Percentiles rank a stretch among this genome's conserved stretches.
These are phyloP conservation scores for Oplegnathus fasciatus DNA, from an alignment of 2,113 vertebrate genomes.

Conservation along the genomic window DNA sequence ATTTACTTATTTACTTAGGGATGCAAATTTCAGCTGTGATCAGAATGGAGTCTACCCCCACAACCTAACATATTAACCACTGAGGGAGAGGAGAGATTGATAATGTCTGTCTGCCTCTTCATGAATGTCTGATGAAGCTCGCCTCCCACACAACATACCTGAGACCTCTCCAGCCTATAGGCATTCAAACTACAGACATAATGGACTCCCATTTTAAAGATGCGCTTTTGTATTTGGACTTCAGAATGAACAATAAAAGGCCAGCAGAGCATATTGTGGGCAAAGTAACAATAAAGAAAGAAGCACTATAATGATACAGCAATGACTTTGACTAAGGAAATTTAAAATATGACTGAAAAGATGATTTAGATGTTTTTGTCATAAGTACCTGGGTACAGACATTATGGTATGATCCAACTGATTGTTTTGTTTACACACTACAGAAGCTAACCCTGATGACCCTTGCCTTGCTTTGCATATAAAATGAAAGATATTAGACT, in stretches of 20 bases:
- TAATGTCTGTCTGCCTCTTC: slow-evolving; percentile 84
- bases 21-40: slow-evolving; percentile 87
- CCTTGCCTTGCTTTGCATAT: slow-evolving; percentile 73
- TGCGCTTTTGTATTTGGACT: neutral
- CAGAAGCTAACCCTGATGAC: slow-evolving; percentile 54
- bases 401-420: slow-evolving; percentile 42
- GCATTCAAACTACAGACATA: slow-evolving; percentile 32
- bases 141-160: slow-evolving; percentile 57
- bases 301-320: slow-evolving; percentile 3
- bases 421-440: slow-evolving; percentile 65
- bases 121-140: slow-evolving; percentile 84
- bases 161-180: slow-evolving; percentile 46
- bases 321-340: neutral
- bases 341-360: neutral
- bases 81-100: slow-evolving; percentile 82
- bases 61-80: slow-evolving; percentile 78
- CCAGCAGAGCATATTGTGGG: neutral
- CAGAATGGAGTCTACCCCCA: slow-evolving; percentile 80
- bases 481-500: slow-evolving; percentile 75
- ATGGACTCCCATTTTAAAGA: slow-evolving; percentile 2
- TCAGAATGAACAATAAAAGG: neutral
- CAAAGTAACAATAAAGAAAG: slow-evolving; percentile 26
- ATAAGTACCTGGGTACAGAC: slow-evolving; percentile 29
- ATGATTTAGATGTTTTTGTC: slow-evolving; percentile 20
- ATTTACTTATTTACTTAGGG: slow-evolving; percentile 89